Evolutionary conservation across 2,888 invertebrate genomes (phyloP).

Genomic region (Geotrupes spiniger): DNA sequence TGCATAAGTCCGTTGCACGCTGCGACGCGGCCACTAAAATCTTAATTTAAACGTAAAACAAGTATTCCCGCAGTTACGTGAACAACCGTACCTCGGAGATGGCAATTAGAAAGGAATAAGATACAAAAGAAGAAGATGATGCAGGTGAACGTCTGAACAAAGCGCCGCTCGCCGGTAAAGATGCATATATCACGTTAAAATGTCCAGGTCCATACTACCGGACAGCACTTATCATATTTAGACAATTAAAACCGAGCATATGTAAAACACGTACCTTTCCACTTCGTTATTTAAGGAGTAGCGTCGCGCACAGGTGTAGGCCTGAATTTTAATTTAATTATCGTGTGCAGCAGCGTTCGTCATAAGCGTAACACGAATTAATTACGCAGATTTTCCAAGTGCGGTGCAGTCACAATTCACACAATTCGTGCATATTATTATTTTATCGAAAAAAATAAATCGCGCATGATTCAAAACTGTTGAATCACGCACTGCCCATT

Average conservation of each 20-base stretch:
- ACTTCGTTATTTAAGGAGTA: constrained; percentile 28
- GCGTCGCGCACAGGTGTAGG: constrained; percentile 23
- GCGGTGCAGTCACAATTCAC: too few relatives aligned
- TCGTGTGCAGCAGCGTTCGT: too few relatives aligned
- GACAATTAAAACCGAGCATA: constrained; percentile 35
- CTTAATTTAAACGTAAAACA: too few relatives aligned
- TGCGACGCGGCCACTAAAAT: too few relatives aligned
- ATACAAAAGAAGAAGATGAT: background rate
- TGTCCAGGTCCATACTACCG: constrained; percentile 26
- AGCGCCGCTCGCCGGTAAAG: constrained; percentile 23
- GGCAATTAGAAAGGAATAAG: constrained; percentile 2
- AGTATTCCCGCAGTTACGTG: too few relatives aligned
- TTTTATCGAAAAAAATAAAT: too few relatives aligned
- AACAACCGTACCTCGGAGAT: background rate
- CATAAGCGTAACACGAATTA: too few relatives aligned
- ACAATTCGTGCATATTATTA: too few relatives aligned
- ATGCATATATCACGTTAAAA: constrained; percentile 30
- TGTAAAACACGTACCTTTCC: constrained; percentile 36
- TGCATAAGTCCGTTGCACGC: too few relatives aligned
- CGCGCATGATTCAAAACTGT: too few relatives aligned
- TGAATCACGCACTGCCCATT: too few relatives aligned
- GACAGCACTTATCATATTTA: constrained; percentile 31
- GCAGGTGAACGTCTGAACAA: constrained; percentile 30
- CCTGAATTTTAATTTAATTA: constrained; percentile 24
- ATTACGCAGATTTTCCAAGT: too few relatives aligned